These are phyloP conservation scores for Rhyacophila brunnea DNA, from an alignment of 1,140 invertebrate species.

Conservation along the genomic window DNA sequence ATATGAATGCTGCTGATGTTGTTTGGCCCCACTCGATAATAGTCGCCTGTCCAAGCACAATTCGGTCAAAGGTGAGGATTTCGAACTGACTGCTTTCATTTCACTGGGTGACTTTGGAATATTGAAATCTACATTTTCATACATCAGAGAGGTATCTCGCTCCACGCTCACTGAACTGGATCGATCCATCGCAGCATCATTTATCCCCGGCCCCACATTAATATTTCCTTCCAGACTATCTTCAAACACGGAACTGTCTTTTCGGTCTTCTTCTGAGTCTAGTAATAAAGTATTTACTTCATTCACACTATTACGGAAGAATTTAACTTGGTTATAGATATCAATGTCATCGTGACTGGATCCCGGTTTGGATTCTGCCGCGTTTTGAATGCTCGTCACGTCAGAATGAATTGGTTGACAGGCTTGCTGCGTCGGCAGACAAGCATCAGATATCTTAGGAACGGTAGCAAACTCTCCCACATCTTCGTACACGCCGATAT, in stretches of 20 bases:
- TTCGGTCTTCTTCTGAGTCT: slow-evolving; percentile 41
- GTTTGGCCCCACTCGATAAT: background rate
- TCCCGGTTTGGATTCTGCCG: background rate
- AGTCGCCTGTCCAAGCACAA: slow-evolving; percentile 22
- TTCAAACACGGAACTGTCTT: slow-evolving; percentile 39
- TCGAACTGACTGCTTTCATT: slow-evolving; percentile 20
- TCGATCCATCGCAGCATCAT: background rate
- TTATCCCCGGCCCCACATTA: background rate
- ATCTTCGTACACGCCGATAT: slow-evolving; percentile 53
- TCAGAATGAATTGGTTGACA: slow-evolving; percentile 49
- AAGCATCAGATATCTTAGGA: slow-evolving; percentile 52
- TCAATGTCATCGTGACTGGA: slow-evolving; percentile 45
- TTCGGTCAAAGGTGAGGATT: slow-evolving; percentile 19
- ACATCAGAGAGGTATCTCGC: slow-evolving; percentile 13
- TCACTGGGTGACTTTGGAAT: slow-evolving; percentile 1
- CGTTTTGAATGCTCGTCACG: slow-evolving; percentile 1
- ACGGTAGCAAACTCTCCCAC: slow-evolving; percentile 52
- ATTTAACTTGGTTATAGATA: slow-evolving; percentile 74
- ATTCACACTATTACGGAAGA: slow-evolving; percentile 68
- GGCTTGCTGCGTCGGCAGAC: slow-evolving; percentile 55
- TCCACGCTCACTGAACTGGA: slow-evolving; percentile 4
- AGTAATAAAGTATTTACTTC: slow-evolving; percentile 70
- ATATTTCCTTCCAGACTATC: slow-evolving; percentile 35
- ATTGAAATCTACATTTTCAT: slow-evolving; percentile 2
- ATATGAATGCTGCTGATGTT: slow-evolving; percentile 15